Evolutionary conservation across 2,888 invertebrate species (phyloP), one percentile per base, ranked within the genome.

Genomic region (Cheilosia vernalis): DNA sequence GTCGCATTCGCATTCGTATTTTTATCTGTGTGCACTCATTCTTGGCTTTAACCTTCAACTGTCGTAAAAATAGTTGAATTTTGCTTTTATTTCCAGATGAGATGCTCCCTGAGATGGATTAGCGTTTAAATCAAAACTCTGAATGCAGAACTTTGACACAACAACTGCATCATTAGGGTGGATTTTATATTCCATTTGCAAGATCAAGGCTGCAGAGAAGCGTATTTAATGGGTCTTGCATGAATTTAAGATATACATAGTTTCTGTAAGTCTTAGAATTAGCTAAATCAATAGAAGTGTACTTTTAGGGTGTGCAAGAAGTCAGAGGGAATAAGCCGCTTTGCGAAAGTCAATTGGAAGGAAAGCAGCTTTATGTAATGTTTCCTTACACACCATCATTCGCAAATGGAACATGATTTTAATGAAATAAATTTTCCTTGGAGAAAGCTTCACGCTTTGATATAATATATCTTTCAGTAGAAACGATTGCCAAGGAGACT

Each of bases 41-140:
- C 17, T 17, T 19, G 21, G 61, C 30, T 61, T 42, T 69, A 78
- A 83, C 78, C 83, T 83, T 83, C 83, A 79, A 40, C 63, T 73
- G 73, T 78, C 58, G 56, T 69, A 58, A 69, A 74, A 79, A 84
- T 53, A 53, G 56, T 78, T 67, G 67, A 15, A 56, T 53, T 27
- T 49, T 61, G 47, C 30, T 70, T 73, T 53, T 44, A 53, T 63
- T 77, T 77, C 55, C 60, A 61, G 60, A 44, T 69, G 77, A 61
- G 51, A 24, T 47, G 44, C 47, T 61, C 40, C 61, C 24, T 6
- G 17, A 47, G 60, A 61, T 77, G 61, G 67, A 77, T 77, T 55
- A 53, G 53, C 27, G 15, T 47, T 77, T 61, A 67, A 60, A 49
- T 66, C 49, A 64, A 37, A 37, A 58, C 77, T 69, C 21, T 24